Evolutionary conservation across 1,140 invertebrate genomes (phyloP).

Genomic region (Drosophila yakuba): DNA sequence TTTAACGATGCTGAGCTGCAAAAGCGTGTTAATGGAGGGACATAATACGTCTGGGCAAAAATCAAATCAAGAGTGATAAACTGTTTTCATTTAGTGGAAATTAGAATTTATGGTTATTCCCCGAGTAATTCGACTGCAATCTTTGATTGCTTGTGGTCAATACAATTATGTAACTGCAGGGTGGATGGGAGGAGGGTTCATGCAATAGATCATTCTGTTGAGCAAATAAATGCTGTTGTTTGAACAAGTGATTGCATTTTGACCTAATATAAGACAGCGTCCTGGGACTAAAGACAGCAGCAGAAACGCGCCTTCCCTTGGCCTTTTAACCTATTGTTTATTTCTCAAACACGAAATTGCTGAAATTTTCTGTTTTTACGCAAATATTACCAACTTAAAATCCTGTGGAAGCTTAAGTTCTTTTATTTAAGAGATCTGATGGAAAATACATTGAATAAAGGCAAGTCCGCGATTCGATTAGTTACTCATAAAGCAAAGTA

Average conservation of each 20-base stretch:
- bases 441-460: background rate
- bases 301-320: background rate
- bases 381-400: background rate
- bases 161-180: background rate
- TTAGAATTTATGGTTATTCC: no score
- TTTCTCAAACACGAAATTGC: background rate
- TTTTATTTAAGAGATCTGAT: background rate
- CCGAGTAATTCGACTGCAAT: no score
- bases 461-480: background rate
- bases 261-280: conserved; percentile 1
- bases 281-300: background rate
- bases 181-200: background rate
- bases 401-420: background rate
- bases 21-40: no score
- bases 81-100: no score
- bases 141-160: background rate
- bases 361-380: background rate
- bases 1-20: no score
- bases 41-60: no score
- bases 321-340: background rate
- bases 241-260: conserved; percentile 5
- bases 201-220: background rate
- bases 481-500: background rate
- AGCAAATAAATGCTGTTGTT: conserved; percentile 1
- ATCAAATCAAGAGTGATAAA: no score